phyloP scores from a whole-genome alignment of 2,888 invertebrate species.

The Drosophila quinaria region DNA sequence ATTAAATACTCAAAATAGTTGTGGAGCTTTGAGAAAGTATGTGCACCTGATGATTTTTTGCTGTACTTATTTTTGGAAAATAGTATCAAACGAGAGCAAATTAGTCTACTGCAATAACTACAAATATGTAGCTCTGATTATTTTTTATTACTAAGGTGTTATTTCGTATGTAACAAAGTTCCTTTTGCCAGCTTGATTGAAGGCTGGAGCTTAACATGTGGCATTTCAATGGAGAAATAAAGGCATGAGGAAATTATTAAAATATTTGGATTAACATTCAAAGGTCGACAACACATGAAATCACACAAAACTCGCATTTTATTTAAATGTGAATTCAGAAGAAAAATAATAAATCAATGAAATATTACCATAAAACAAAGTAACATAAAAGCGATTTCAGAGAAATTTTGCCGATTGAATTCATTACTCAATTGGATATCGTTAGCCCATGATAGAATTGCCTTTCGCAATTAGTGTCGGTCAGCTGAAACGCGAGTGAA shows the following conservation, averaged over 20 bases:
- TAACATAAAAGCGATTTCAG: neutral
- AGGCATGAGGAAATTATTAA: neutral
- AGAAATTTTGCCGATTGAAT: neutral
- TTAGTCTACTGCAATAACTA: neutral
- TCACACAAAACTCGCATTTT: neutral
- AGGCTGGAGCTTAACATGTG: slow-evolving; percentile 5
- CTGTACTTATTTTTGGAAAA: neutral
- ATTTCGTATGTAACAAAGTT: neutral
- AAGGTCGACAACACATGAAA: neutral
- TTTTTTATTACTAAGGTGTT: neutral
- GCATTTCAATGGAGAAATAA: neutral
- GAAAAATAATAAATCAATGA: neutral
- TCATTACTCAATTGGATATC: neutral
- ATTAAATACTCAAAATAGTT: neutral
- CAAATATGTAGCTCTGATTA: neutral
- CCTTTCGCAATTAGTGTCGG: slow-evolving; percentile 51
- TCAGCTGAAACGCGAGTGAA: slow-evolving; percentile 32
- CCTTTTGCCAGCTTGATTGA: neutral
- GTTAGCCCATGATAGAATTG: slow-evolving; percentile 29
- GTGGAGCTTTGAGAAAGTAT: neutral
- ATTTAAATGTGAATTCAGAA: neutral
- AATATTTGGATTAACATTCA: neutral
- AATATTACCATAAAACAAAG: neutral
- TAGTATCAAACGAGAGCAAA: neutral
- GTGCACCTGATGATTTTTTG: neutral